Conservation (phyloP, 1,140 invertebrate genomes). For the Philaenus spumarius region DNA sequence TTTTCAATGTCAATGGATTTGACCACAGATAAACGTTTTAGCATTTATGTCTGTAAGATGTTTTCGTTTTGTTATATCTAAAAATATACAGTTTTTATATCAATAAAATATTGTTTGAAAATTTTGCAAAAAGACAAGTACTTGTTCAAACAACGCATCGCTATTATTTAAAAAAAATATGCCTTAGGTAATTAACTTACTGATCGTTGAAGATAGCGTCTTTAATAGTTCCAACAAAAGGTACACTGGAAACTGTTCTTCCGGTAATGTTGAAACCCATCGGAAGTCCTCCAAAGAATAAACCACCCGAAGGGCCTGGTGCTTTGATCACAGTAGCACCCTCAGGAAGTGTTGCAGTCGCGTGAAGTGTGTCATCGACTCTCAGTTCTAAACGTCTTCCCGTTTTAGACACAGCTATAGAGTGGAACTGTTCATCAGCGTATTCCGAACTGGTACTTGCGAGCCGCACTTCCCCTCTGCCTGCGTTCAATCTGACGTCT, state of each 20-base stretch:
- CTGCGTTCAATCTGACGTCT: slow-evolving; percentile 59
- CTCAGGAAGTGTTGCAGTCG: slow-evolving; percentile 45
- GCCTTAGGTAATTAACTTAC: slow-evolving; percentile 52
- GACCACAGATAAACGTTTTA: too few relatives aligned
- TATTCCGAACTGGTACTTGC: slow-evolving; percentile 31
- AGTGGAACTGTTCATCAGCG: slow-evolving; percentile 44
- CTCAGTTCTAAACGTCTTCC: slow-evolving; percentile 52
- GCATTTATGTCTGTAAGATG: too few relatives aligned
- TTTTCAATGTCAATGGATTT: too few relatives aligned
- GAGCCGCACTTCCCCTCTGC: slow-evolving; percentile 50
- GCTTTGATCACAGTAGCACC: slow-evolving; percentile 46
- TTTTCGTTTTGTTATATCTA: too few relatives aligned
- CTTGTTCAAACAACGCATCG: too few relatives aligned
- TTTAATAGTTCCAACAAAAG: slow-evolving; percentile 64
- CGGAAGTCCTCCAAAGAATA: slow-evolving; percentile 47
- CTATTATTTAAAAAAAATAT: too few relatives aligned
- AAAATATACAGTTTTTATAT: background rate
- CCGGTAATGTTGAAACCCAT: slow-evolving; percentile 44
- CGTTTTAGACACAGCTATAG: slow-evolving; percentile 43
- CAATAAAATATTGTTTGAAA: background rate
- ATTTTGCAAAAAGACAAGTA: too few relatives aligned
- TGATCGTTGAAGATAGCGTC: slow-evolving; percentile 73
- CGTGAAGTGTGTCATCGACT: slow-evolving; percentile 55
- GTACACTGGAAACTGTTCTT: slow-evolving; percentile 46
- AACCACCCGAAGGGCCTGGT: slow-evolving; percentile 40